A percentile compares a stretch with the other conserved stretches of the same genome.
Evolutionary conservation across 2,888 invertebrate species (phyloP).

Genomic region (Cataglyphis rosenhaueri): DNA sequence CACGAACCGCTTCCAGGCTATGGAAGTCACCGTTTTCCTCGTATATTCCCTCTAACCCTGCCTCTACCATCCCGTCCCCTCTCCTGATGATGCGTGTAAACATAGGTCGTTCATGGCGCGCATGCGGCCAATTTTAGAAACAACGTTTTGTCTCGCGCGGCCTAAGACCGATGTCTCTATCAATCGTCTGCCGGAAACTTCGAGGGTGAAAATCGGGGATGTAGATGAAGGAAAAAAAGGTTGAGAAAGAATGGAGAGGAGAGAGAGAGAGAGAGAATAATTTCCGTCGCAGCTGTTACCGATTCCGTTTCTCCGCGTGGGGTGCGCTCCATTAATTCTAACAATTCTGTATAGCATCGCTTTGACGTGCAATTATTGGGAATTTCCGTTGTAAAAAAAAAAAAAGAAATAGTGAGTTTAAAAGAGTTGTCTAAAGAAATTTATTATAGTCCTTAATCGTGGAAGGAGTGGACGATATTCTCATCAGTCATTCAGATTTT

Average conservation of each 20-base stretch:
- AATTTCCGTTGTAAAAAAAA: slow-evolving; percentile 1
- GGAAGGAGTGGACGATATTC: background rate
- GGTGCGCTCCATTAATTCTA: slow-evolving; percentile 32
- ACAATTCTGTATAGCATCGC: slow-evolving; percentile 25
- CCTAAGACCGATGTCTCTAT: slow-evolving; percentile 62
- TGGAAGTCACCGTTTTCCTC: slow-evolving; percentile 43
- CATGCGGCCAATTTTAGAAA: slow-evolving; percentile 71
- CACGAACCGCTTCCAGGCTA: slow-evolving; percentile 45
- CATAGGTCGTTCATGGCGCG: slow-evolving; percentile 58
- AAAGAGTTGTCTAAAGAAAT: slow-evolving; percentile 16
- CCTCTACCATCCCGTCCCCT: slow-evolving; percentile 20
- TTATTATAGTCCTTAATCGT: background rate
- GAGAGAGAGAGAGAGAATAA: slow-evolving; percentile 18
- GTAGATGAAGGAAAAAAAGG: background rate
- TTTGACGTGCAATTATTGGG: slow-evolving; percentile 28
- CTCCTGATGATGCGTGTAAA: slow-evolving; percentile 58
- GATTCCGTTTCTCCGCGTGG: slow-evolving; percentile 22
- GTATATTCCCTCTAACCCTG: background rate
- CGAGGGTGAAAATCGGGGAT: slow-evolving; percentile 42
- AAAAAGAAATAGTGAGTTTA: background rate
- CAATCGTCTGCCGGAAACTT: slow-evolving; percentile 71
- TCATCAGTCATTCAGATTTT: background rate
- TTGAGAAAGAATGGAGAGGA: background rate
- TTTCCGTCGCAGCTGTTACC: slow-evolving; percentile 47
- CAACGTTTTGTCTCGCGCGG: slow-evolving; percentile 56